Base-by-base conservation (phyloP, 2,888 invertebrate species). In the Rugalucina vietnamica region DNA sequence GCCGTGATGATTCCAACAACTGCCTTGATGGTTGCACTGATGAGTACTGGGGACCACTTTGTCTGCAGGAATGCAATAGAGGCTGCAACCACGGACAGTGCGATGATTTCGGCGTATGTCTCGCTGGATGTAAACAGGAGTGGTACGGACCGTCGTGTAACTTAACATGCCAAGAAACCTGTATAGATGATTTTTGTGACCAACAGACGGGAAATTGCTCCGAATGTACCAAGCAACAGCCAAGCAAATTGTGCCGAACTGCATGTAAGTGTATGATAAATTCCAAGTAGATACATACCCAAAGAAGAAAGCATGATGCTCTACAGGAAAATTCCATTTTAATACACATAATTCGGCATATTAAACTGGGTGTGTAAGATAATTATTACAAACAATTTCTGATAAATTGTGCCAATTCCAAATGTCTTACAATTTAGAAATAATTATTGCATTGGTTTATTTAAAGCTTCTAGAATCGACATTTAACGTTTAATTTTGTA, bases 151-250 rank as follows among this genome's bases (percentile, higher is more conserved):
- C 60, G 18, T 39, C 71, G 39, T 87, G 87, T 77, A 43, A 80
- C 27, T 18, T 18, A n/a, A 12, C 72, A 18, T 87, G 87, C 81
- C 82, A 71, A 18, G n/a, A 37, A 14, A 73, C 77, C 21, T 87
- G 87, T 32, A 82, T 76, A 24, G 79, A 84, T 75, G 80, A 72
- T 4, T 37, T 43, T 14, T 87, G 87, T 76, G 76, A 84, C 71
- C 18, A 81, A 14, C 18, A 50, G 4, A 69, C 24, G 0, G 87
- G 87, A 24, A 36, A 39, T 0, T 84, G 86, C 77, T 54, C 69
- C 0, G 83, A 83, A 57, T 86, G 86, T 37, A 71, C 43, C 60
- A 72, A 82, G 70, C 18, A 27, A 0, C 37, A 71, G 3, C 79
- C 85, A 14, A 73, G 65, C 14, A 76, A 74, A 5, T 49, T 85